Conservation (phyloP, 64 coral and sea anemone species). For the Montipora foliosa region DNA sequence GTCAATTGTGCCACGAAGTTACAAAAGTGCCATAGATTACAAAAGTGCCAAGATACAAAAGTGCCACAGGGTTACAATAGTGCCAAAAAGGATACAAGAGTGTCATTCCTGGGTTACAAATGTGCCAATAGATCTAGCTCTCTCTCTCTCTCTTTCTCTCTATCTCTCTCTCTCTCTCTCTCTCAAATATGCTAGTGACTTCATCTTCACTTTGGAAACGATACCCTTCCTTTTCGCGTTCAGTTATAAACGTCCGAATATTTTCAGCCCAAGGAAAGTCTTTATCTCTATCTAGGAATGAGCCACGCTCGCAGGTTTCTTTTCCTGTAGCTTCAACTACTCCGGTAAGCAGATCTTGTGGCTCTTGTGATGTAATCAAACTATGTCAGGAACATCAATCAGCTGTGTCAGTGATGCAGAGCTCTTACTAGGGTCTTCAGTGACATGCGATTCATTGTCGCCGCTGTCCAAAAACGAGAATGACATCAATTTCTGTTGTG, state of each 20-base stretch:
- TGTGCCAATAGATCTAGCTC: not conserved
- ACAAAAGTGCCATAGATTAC: too few species aligned
- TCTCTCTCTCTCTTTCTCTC: not conserved
- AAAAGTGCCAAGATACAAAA: too few species aligned
- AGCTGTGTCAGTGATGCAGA: not conserved
- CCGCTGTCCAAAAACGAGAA: not conserved
- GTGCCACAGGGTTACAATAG: too few species aligned
- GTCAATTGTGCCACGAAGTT: too few species aligned
- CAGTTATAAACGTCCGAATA: not conserved
- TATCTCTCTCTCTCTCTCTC: too few species aligned
- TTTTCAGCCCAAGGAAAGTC: not conserved
- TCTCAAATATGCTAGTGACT: not conserved
- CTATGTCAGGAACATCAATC: not conserved
- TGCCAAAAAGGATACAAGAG: too few species aligned
- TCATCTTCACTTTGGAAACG: not conserved
- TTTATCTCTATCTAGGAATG: constrained; percentile 27
- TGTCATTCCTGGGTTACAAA: too few species aligned
- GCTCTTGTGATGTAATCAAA: not conserved
- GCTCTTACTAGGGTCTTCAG: not conserved
- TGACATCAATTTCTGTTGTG: not conserved
- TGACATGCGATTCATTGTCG: not conserved
- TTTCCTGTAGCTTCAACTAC: constrained; percentile 28
- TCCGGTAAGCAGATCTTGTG: constrained; percentile 6
- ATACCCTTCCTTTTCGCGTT: not conserved
- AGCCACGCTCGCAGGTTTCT: constrained; percentile 3